Percentiles rank a stretch among this genome's conserved stretches.
Conservation (phyloP, 2,113 vertebrate species). For the Antigone vipio region DNA sequence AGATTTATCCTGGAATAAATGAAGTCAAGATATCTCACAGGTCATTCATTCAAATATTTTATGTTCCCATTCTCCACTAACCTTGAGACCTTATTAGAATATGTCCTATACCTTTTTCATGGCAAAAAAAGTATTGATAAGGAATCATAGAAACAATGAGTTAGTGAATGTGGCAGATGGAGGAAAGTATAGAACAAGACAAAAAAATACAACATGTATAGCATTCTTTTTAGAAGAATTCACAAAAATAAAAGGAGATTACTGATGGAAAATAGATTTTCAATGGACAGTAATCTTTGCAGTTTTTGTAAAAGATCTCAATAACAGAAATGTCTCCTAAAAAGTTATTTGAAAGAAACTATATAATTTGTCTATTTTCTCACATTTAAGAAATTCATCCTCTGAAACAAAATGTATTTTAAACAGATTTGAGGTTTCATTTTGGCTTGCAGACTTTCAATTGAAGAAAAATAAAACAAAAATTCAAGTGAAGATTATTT, state of each 20-base stretch:
- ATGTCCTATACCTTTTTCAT: background rate
- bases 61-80: background rate
- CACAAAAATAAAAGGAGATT: background rate
- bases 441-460: background rate
- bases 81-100: background rate
- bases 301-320: background rate
- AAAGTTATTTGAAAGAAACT: background rate
- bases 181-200: background rate
- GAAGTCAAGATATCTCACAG: background rate
- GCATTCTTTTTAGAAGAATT: background rate
- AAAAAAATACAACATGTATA: background rate
- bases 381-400: background rate
- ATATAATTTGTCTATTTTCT: background rate
- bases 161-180: accelerated
- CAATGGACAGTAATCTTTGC: background rate
- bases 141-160: background rate
- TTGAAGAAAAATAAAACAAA: background rate
- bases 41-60: background rate
- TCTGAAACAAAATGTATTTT: background rate
- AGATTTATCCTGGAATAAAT: background rate
- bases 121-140: background rate
- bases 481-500: background rate
- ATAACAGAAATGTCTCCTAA: background rate
- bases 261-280: background rate
- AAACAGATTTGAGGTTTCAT: background rate